Evolutionary conservation across 2,113 vertebrate species (phyloP).

Genomic region (Phocoena sinus): DNA sequence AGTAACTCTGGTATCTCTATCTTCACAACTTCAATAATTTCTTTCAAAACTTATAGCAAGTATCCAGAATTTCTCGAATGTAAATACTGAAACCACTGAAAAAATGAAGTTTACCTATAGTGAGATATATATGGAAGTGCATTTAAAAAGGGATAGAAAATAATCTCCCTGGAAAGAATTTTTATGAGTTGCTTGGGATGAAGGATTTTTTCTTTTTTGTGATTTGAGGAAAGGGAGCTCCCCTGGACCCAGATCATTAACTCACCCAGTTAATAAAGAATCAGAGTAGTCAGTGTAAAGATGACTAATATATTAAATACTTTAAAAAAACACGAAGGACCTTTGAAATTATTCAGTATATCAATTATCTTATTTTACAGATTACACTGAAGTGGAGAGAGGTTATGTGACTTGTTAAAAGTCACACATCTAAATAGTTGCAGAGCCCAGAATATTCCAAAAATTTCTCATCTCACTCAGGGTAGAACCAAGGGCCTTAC

Average conservation of each 20-base stretch:
- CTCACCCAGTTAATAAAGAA: background rate
- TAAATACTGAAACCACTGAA: background rate
- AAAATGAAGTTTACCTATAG: background rate
- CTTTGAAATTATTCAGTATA: background rate
- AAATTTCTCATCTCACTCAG: background rate
- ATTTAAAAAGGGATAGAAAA: background rate
- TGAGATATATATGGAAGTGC: background rate
- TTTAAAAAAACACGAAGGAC: background rate
- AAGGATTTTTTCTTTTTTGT: background rate
- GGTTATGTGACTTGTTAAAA: background rate
- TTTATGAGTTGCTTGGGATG: background rate
- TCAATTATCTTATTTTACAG: slow-evolving; percentile 10
- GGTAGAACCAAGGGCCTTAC: background rate
- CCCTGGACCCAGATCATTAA: background rate
- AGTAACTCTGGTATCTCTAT: background rate
- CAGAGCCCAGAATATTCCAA: background rate
- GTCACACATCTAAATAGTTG: background rate
- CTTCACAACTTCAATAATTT: background rate
- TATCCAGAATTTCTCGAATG: background rate
- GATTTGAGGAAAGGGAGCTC: background rate
- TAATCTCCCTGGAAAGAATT: background rate
- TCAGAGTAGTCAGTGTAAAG: background rate
- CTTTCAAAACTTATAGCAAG: background rate
- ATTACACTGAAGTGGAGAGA: background rate
- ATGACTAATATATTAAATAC: background rate